A percentile compares a stretch with the other conserved stretches of the same genome.
These are phyloP conservation scores for Mellilla xanthometata DNA, from an alignment of 2,888 invertebrate genomes.

Conservation along the genomic window DNA sequence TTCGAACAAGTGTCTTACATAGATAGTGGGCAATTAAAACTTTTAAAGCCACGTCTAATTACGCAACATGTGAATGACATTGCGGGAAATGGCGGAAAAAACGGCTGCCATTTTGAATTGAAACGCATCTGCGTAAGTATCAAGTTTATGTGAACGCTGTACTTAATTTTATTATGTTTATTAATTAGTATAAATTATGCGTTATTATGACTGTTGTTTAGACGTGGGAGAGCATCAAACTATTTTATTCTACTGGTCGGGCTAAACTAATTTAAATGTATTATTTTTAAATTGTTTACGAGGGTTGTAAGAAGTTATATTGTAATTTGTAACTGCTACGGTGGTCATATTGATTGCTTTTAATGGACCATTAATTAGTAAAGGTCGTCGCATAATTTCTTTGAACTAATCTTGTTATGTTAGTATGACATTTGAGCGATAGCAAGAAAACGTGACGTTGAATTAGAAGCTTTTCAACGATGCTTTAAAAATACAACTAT, in stretches of 20 bases:
- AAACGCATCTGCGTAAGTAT: neutral
- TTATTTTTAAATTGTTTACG: neutral
- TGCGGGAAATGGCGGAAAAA: constrained; percentile 26
- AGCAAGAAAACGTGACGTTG: neutral
- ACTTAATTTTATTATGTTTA: neutral
- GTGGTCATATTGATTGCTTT: constrained; percentile 14
- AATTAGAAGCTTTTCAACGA: neutral
- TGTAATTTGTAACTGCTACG: neutral
- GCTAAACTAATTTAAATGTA: neutral
- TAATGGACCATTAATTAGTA: constrained; percentile 9
- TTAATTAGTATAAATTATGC: neutral
- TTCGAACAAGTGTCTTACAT: constrained; percentile 32
- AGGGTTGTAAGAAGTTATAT: neutral
- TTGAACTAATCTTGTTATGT: constrained; percentile 6
- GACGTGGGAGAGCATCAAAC: too few species aligned
- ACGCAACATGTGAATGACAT: constrained; percentile 35
- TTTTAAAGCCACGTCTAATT: constrained; percentile 45
- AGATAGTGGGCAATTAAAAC: constrained; percentile 45
- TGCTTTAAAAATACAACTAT: too few species aligned
- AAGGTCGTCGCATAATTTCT: constrained; percentile 5
- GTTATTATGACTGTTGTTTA: neutral
- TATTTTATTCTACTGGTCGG: too few species aligned
- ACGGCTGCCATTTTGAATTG: neutral
- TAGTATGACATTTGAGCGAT: neutral
- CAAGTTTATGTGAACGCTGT: constrained; percentile 1